A percentile compares a stretch with the other conserved stretches of the same genome.
phyloP scores from a whole-genome alignment of 2,797 vertebrate genomes.

The Otolemur crassicaudatus region DNA sequence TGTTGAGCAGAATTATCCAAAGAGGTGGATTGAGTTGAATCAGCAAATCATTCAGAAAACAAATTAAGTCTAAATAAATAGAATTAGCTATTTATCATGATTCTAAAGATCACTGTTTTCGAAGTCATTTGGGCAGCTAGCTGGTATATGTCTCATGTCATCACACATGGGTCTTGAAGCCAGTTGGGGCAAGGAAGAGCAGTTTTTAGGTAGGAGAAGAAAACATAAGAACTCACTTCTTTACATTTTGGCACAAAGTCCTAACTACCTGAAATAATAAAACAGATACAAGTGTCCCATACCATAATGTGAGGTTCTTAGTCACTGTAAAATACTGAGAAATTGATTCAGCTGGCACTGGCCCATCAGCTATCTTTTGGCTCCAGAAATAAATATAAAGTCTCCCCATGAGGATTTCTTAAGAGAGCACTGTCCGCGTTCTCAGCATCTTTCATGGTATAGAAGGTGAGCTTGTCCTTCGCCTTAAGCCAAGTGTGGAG shows the following conservation, averaged over 20 bases:
- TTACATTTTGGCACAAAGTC: background rate
- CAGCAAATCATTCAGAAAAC: slow-evolving; percentile 1
- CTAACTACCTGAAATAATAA: background rate
- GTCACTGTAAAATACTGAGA: background rate
- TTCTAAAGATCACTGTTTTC: background rate
- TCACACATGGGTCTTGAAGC: background rate
- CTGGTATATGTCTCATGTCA: background rate
- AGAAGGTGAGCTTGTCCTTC: background rate
- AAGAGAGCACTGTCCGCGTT: background rate
- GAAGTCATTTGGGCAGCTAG: background rate
- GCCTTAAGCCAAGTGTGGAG: background rate
- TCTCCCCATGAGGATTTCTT: background rate
- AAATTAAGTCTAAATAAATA: background rate
- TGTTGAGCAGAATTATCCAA: background rate
- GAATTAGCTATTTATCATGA: background rate
- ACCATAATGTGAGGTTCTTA: background rate
- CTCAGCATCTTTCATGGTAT: background rate
- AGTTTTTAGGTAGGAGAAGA: background rate
- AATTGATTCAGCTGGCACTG: background rate
- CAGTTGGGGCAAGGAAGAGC: background rate
- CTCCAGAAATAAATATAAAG: background rate
- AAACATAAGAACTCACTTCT: background rate
- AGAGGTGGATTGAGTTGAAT: slow-evolving; percentile 23
- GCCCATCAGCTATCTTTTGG: background rate
- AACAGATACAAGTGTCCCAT: background rate